Evolutionary conservation across 2,797 vertebrate genomes (phyloP).

Genomic region (Oryzias sinensis): DNA sequence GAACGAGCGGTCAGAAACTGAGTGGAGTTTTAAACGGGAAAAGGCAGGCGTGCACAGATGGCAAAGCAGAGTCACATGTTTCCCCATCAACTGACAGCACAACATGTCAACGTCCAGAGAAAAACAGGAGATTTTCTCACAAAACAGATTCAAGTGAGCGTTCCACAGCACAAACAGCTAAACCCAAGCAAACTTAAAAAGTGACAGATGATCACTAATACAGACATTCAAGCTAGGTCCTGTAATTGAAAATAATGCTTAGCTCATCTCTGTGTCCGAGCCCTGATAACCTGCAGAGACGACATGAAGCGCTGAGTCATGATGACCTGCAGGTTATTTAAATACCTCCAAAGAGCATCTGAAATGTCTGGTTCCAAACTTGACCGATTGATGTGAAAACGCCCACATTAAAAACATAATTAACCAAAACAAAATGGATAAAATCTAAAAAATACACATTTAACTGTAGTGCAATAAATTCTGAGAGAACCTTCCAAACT

Average conservation of each 20-base stretch:
- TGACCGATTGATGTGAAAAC: slow-evolving; percentile 19
- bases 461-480: slow-evolving; percentile 71
- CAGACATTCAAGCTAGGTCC: slow-evolving; percentile 16
- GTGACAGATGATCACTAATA: slow-evolving; percentile 13
- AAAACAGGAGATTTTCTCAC: slow-evolving; percentile 8
- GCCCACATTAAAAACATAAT: slow-evolving; percentile 31
- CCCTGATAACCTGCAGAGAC: slow-evolving; percentile 1
- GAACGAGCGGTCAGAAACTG: background rate
- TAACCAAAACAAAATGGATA: slow-evolving; percentile 8
- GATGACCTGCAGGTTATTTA: background rate
- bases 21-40: slow-evolving; percentile 21
- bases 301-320: slow-evolving; percentile 58
- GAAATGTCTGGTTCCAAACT: slow-evolving; percentile 34
- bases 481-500: slow-evolving; percentile 25
- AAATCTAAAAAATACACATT: slow-evolving; percentile 40
- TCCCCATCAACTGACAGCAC: background rate
- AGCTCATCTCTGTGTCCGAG: background rate
- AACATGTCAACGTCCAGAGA: background rate
- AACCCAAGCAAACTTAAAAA: background rate
- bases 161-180: slow-evolving; percentile 12
- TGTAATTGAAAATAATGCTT: slow-evolving; percentile 1
- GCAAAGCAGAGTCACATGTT: background rate
- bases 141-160: slow-evolving; percentile 6
- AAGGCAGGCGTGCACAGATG: slow-evolving; percentile 8
- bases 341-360: slow-evolving; percentile 7